Conservation (phyloP, 2,888 invertebrate genomes). For the Sphecodes monilicornis region DNA sequence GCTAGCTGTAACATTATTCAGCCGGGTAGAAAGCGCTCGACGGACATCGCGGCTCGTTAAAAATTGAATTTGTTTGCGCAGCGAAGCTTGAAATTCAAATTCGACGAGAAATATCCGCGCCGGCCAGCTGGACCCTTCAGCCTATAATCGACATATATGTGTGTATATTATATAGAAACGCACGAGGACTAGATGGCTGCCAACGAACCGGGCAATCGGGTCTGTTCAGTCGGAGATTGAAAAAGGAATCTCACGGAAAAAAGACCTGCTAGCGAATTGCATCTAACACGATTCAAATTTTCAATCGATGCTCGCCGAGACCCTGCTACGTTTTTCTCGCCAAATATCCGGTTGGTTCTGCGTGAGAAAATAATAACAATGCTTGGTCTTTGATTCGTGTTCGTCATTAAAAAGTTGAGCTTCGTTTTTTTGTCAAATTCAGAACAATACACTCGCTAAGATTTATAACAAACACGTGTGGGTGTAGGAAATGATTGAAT, state of each 20-base stretch:
- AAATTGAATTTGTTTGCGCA: slow-evolving; percentile 79
- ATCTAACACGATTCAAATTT: slow-evolving; percentile 27
- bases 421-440: too few relatives aligned
- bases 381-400: background rate
- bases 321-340: background rate
- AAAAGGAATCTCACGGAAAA: background rate
- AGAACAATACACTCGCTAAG: too few relatives aligned
- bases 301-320: slow-evolving; percentile 14
- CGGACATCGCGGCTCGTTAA: slow-evolving; percentile 78
- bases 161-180: slow-evolving; percentile 11
- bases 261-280: slow-evolving; percentile 1
- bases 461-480: too few relatives aligned
- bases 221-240: slow-evolving; percentile 14
- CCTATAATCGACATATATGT: slow-evolving; percentile 71
- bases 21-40: slow-evolving; percentile 68
- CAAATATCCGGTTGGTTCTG: background rate
- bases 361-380: background rate
- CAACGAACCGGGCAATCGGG: slow-evolving; percentile 22
- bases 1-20: slow-evolving; percentile 71
- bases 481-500: too few relatives aligned
- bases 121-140: slow-evolving; percentile 33
- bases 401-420: background rate
- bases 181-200: background rate
- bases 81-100: slow-evolving; percentile 77
- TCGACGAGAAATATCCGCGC: slow-evolving; percentile 68